A percentile compares a stretch with the other conserved stretches of the same genome.
phyloP scores from a whole-genome alignment of 2,113 vertebrate genomes.

The Tychaedon coryphoeus region DNA sequence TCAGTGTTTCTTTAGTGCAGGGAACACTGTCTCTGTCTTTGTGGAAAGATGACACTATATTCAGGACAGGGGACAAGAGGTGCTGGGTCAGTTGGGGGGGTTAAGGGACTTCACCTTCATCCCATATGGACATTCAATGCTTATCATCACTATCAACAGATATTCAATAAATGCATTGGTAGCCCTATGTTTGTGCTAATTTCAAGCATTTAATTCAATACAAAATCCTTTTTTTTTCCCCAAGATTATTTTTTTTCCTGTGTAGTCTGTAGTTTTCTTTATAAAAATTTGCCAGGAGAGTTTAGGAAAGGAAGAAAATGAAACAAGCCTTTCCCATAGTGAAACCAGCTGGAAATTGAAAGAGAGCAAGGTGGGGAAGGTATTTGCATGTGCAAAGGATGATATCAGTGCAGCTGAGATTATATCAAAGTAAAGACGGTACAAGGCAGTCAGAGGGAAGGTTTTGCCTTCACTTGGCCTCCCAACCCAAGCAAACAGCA shows the following conservation, averaged over 20 bases:
- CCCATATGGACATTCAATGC: not conserved
- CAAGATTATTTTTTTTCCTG: not conserved
- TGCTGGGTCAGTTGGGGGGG: not conserved
- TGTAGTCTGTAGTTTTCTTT: not conserved
- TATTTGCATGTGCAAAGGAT: slow-evolving; percentile 11
- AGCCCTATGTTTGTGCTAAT: not conserved
- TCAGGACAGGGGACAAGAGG: not conserved
- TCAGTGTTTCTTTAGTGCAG: fast-evolving
- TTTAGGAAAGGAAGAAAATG: not conserved
- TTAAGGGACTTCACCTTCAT: not conserved
- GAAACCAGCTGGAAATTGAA: slow-evolving; percentile 11
- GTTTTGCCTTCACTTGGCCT: not conserved
- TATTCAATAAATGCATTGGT: not conserved
- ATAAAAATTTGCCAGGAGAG: not conserved
- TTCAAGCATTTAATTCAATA: not conserved
- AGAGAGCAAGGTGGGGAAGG: not conserved
- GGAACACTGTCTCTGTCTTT: not conserved
- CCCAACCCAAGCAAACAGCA: not conserved
- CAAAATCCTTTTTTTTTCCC: not conserved
- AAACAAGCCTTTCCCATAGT: not conserved
- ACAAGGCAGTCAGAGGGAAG: not conserved
- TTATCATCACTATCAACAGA: not conserved
- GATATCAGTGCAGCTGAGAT: not conserved
- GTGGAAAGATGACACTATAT: not conserved
- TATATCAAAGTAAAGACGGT: not conserved